Conservation (phyloP, 2,888 invertebrate species). For the Hypena proboscidalis region DNA sequence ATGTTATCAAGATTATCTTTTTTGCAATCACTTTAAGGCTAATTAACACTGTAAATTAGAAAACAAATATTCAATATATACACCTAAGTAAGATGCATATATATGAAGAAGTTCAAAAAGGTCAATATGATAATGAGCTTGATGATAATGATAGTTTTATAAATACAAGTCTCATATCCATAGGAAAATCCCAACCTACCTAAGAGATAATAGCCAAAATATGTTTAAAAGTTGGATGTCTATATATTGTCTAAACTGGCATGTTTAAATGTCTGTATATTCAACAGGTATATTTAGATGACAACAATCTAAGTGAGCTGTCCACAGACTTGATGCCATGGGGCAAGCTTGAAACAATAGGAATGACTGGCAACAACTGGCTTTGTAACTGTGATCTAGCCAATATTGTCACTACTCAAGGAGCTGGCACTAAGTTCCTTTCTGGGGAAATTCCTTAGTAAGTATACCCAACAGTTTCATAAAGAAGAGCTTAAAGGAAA, state of each 20-base stretch:
- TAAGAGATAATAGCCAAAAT: background rate
- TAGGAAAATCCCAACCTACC: background rate
- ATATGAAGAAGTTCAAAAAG: no score
- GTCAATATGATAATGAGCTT: no score
- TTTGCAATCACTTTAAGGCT: constrained; percentile 14
- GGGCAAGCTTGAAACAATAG: constrained; percentile 81
- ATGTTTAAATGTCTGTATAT: background rate
- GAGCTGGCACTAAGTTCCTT: constrained; percentile 70
- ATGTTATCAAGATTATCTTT: constrained; percentile 24
- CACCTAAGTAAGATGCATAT: no score
- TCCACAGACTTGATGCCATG: constrained; percentile 83
- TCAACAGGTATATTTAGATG: constrained; percentile 86
- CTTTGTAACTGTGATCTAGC: constrained; percentile 86
- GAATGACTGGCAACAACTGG: constrained; percentile 87
- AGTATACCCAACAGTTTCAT: no score
- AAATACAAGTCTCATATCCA: constrained; percentile 6
- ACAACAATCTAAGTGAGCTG: constrained; percentile 85
- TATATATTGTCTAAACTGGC: background rate
- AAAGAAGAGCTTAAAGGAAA: no score
- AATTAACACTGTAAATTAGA: no score
- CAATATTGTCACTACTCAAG: constrained; percentile 70
- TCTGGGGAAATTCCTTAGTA: constrained; percentile 72
- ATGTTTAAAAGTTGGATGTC: background rate
- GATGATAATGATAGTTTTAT: no score
- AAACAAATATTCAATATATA: no score